These are phyloP conservation scores for Thereva unica DNA, from an alignment of 2,888 invertebrate genomes.

Conservation along the genomic window DNA sequence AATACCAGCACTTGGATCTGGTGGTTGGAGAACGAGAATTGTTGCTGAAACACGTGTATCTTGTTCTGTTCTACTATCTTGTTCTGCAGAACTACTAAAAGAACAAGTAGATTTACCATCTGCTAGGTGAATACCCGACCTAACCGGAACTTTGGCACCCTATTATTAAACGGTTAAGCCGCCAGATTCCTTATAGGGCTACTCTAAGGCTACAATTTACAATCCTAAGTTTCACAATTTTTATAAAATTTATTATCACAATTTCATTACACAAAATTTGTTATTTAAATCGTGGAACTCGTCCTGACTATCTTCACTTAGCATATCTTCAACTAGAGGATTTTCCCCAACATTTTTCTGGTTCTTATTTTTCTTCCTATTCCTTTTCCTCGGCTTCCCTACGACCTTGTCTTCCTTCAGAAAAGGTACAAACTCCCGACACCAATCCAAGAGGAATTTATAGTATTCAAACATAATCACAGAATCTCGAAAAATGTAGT, in stretches of 20 bases:
- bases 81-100: too few species aligned
- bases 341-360: conserved; percentile 49
- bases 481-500: conserved; percentile 57
- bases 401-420: conserved; percentile 47
- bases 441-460: conserved; percentile 51
- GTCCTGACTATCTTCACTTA: conserved; percentile 40
- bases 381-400: conserved; percentile 43
- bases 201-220: too few species aligned
- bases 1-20: too few species aligned
- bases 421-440: conserved; percentile 49
- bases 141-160: conserved; percentile 8
- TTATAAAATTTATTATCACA: too few species aligned
- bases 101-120: too few species aligned
- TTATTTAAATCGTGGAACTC: conserved; percentile 55
- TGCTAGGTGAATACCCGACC: too few species aligned
- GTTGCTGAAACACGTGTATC: too few species aligned
- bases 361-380: conserved; percentile 50
- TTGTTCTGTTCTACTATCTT: too few species aligned
- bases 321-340: conserved; percentile 42
- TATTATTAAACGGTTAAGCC: too few species aligned
- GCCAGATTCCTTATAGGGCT: too few species aligned
- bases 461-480: conserved; percentile 55
- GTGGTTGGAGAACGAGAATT: too few species aligned
- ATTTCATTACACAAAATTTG: conserved; percentile 48
- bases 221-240: too few species aligned